phyloP scores from a whole-genome alignment of 2,113 vertebrate genomes.

The Odocoileus hemionus region DNA sequence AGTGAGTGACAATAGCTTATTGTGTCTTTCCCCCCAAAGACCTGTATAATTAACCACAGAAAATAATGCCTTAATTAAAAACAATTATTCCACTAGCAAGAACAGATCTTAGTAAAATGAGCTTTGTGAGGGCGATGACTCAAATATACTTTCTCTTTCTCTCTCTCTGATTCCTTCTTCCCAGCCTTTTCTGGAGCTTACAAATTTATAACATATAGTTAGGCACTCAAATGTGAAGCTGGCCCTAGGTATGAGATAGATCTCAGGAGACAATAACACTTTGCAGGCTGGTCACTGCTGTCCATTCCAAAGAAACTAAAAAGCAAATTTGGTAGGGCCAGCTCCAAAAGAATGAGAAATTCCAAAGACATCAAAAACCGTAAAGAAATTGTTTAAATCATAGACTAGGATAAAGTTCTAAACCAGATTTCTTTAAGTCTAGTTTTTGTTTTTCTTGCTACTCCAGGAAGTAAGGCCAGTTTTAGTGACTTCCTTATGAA shows the following conservation, averaged over 20 bases:
- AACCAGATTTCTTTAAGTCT: neutral
- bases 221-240: neutral
- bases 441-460: neutral
- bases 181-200: neutral
- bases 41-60: neutral
- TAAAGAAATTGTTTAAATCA: neutral
- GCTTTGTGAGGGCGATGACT: neutral
- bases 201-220: neutral
- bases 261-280: neutral
- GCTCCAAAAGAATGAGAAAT: neutral
- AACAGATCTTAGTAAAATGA: neutral
- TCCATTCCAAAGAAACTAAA: neutral
- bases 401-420: neutral
- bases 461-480: neutral
- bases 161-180: neutral
- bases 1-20: neutral
- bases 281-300: neutral
- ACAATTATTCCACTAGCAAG: neutral
- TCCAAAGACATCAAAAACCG: neutral
- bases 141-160: neutral
- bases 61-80: constrained; percentile 1
- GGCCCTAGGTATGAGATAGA: neutral
- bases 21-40: neutral
- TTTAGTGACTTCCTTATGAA: neutral
- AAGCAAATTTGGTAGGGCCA: neutral